phyloP scores from a whole-genome alignment of 2,113 vertebrate genomes.

The Oncorhynchus tshawytscha region DNA sequence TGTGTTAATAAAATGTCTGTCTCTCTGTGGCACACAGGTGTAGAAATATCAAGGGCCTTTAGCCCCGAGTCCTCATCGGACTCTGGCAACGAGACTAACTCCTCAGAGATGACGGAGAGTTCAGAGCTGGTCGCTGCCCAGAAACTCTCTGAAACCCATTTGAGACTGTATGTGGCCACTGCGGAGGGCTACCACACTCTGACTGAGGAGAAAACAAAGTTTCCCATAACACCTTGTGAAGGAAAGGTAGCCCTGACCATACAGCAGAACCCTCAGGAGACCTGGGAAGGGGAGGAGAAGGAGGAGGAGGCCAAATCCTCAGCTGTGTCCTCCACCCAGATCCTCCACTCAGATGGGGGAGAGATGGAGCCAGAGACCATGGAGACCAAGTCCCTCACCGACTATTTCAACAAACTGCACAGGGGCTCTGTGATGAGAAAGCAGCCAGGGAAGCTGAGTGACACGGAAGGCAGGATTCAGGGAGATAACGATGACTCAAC shows the following conservation, averaged over 20 bases:
- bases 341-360: slow-evolving; percentile 88
- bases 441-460: slow-evolving; percentile 81
- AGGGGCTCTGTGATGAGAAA: slow-evolving; percentile 85
- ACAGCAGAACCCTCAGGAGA: slow-evolving; percentile 65
- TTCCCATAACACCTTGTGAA: slow-evolving; percentile 67
- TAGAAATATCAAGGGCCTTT: slow-evolving; percentile 96
- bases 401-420: slow-evolving; percentile 94
- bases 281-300: slow-evolving; percentile 73
- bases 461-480: slow-evolving; percentile 73
- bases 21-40: slow-evolving; percentile 92
- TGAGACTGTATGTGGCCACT: slow-evolving; percentile 85
- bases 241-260: slow-evolving; percentile 69
- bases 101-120: slow-evolving; percentile 98
- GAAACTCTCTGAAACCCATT: slow-evolving; percentile 87
- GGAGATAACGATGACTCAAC: slow-evolving; percentile 69
- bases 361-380: slow-evolving; percentile 99
- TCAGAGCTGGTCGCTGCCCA: slow-evolving; percentile 92
- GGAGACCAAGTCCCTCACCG: slow-evolving; percentile 96
- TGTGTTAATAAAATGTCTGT: slow-evolving; percentile 80
- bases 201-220: slow-evolving; percentile 85
- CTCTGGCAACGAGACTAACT: slow-evolving; percentile 99
- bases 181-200: slow-evolving; percentile 84
- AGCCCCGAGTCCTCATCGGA: slow-evolving; percentile 97
- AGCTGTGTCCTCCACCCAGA: slow-evolving; percentile 87
- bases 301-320: slow-evolving; percentile 81